These are phyloP conservation scores for Siderastrea siderea DNA, from an alignment of 92 coral and sea anemone genomes.

Conservation along the genomic window DNA sequence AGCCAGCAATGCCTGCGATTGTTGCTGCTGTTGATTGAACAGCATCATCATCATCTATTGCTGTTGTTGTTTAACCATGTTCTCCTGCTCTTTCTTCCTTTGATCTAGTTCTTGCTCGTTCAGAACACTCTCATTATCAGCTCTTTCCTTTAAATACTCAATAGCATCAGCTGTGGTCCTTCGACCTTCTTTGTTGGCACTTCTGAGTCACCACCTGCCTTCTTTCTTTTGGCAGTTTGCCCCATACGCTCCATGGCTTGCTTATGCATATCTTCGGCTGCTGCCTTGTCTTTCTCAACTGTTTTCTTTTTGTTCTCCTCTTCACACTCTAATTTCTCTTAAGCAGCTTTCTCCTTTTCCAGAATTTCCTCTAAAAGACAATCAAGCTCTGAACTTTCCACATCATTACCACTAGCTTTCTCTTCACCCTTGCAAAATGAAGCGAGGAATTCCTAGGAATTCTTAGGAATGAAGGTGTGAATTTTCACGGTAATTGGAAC, in stretches of 20 bases:
- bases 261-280: slow-evolving; percentile 14
- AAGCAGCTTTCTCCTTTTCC: background rate
- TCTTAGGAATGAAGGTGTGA: no score
- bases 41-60: no score
- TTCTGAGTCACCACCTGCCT: background rate
- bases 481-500: no score
- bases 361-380: background rate
- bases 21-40: no score
- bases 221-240: background rate
- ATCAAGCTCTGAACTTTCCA: no score
- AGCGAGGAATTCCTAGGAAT: no score
- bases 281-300: background rate
- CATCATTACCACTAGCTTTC: no score
- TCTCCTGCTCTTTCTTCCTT: no score
- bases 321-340: background rate
- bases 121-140: background rate
- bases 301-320: background rate
- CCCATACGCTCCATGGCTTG: background rate
- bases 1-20: no score
- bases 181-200: background rate
- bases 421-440: no score
- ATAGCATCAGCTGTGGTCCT: background rate
- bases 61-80: no score
- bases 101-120: no score
- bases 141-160: background rate